These are phyloP conservation scores for Gadus macrocephalus DNA, from an alignment of 2,113 vertebrate species.

Conservation along the genomic window DNA sequence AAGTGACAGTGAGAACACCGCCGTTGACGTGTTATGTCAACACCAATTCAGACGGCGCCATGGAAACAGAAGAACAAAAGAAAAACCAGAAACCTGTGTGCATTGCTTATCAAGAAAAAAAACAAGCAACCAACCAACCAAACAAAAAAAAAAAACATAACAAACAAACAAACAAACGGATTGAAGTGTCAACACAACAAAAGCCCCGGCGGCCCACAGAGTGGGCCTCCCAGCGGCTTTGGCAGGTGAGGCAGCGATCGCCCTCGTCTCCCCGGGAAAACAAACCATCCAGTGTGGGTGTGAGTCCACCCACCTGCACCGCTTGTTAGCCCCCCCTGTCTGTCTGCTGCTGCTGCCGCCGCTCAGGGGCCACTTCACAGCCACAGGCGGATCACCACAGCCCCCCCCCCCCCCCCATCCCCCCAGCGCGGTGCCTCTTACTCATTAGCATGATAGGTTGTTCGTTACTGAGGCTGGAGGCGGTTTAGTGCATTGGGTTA, in stretches of 20 bases:
- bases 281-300: constrained; percentile 64
- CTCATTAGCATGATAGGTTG: no score
- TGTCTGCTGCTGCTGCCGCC: constrained; percentile 59
- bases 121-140: constrained; percentile 41
- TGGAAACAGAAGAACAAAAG: constrained; percentile 23
- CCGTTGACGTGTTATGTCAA: constrained; percentile 56
- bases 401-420: no score
- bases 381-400: no score
- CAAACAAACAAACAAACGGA: no score
- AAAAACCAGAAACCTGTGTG: neutral
- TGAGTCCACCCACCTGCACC: constrained; percentile 72
- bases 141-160: constrained; percentile 4
- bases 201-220: constrained; percentile 41
- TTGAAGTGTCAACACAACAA: no score
- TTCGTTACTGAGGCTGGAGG: no score
- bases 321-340: constrained; percentile 61
- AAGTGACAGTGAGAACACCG: constrained; percentile 44
- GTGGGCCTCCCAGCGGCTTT: constrained; percentile 49
- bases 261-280: constrained; percentile 62
- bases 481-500: no score
- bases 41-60: constrained; percentile 36
- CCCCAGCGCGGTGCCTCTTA: no score
- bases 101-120: constrained; percentile 42
- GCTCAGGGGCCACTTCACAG: neutral
- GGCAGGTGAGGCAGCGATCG: constrained; percentile 39